These are phyloP conservation scores for Lottia scabra DNA, from an alignment of 2,888 invertebrate genomes.

Conservation along the genomic window DNA sequence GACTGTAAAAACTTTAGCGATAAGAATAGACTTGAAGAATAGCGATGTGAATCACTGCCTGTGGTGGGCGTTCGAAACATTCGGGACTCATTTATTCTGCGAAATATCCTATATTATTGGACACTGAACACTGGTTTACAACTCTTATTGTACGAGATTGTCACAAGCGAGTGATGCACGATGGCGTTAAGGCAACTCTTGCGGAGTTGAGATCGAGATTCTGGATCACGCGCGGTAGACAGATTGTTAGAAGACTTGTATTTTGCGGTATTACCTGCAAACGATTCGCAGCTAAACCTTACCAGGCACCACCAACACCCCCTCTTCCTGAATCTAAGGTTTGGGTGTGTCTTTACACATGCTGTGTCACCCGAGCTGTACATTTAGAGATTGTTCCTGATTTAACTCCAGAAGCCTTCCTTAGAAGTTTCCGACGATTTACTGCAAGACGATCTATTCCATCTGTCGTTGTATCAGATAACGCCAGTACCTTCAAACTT, in stretches of 20 bases:
- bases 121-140: background rate
- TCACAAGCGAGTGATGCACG: background rate
- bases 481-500: background rate
- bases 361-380: background rate
- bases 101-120: background rate
- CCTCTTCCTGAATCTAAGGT: background rate
- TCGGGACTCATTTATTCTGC: background rate
- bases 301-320: background rate
- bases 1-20: no score
- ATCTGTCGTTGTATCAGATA: background rate
- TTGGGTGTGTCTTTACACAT: background rate
- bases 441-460: background rate
- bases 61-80: background rate
- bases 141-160: background rate
- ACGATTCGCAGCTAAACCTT: background rate
- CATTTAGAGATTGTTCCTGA: background rate
- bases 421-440: background rate
- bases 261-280: background rate
- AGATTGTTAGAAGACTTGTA: background rate
- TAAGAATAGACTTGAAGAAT: no score
- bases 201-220: background rate
- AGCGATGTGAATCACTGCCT: background rate
- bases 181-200: background rate
- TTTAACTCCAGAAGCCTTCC: background rate
- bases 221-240: background rate